phyloP scores from a whole-genome alignment of 2,888 invertebrate genomes.

The Allolobophora icterica region DNA sequence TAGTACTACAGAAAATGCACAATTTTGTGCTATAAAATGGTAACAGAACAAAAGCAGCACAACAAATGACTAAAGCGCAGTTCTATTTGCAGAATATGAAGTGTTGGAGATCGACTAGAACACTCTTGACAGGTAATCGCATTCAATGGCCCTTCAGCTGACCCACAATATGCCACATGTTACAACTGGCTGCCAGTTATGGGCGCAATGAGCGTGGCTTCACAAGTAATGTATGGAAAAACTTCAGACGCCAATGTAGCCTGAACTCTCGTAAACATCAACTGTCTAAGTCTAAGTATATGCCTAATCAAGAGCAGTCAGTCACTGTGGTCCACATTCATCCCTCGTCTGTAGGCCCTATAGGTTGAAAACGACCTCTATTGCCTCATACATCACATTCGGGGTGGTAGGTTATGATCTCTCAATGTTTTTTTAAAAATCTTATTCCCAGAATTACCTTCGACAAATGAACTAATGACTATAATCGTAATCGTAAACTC shows the following conservation, averaged over 20 bases:
- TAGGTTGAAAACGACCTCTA: no score
- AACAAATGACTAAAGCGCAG: background rate
- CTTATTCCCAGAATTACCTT: background rate
- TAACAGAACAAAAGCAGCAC: background rate
- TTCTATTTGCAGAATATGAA: background rate
- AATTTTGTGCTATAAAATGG: background rate
- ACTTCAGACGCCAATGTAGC: background rate
- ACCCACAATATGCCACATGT: no score
- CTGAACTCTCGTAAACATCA: background rate
- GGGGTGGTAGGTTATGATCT: background rate
- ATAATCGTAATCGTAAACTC: no score
- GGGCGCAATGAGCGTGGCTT: no score
- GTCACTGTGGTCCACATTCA: no score
- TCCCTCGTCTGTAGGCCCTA: no score
- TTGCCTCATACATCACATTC: background rate
- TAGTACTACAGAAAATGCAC: background rate
- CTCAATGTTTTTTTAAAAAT: background rate
- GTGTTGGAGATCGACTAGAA: no score
- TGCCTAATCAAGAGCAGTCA: no score
- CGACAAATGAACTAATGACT: background rate
- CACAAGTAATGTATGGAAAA: background rate
- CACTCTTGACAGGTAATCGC: no score
- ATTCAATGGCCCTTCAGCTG: no score
- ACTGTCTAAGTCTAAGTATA: background rate
- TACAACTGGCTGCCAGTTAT: no score